Base-by-base conservation (phyloP, 2,797 vertebrate genomes). In the Cyprinodon diabolis region DNA sequence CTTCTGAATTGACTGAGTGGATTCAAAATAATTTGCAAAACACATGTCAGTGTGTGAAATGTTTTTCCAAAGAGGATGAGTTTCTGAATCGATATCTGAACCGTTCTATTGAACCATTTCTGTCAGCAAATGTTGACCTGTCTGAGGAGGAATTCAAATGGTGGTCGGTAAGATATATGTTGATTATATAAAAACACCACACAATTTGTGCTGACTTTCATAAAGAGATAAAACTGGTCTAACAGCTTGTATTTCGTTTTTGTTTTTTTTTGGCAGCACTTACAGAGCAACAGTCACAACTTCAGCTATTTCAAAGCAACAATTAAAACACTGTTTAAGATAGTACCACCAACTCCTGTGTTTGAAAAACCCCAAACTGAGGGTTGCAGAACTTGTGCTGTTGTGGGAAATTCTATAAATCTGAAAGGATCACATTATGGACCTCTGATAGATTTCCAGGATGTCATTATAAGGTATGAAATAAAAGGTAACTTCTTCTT, bases 381-480 rank as follows among this genome's bases (percentile, higher is more conserved):
- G 0, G 52, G n/a, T 47, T 87, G 82, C 74, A 75, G 67, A 71
- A 77, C 23, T 6, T 91, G 89, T 58, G 79, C 89, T 12, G 83
- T 91, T 40, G 89, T 91, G 65, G 89, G 90, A 1, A 91, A 91
- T 56, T 90, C 89, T 13, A 58, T 6, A 1, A 90, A 87, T 58
- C 35, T 91, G 71, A 84, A 15, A 14, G 17, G 72, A 43, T 79
- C 89, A 0, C 37, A 13, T 23, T 82, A 87, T 45, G 87, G 89
- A 68, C 23, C 13, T 13, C 68, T 84, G 12, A 90, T 91, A 49
- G 79, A 91, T 68, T 23, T 1, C 5, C 74, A 86, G 6, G 74
- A 90, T 4, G 0, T 81, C 3, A 9, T 90, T 6, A 75, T 91
- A 14, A 81, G 90, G 86, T 89, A 82, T 65, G 55, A 51, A 0